Evolutionary conservation across 1,140 invertebrate genomes (phyloP).

Genomic region (Colletes gigas): DNA sequence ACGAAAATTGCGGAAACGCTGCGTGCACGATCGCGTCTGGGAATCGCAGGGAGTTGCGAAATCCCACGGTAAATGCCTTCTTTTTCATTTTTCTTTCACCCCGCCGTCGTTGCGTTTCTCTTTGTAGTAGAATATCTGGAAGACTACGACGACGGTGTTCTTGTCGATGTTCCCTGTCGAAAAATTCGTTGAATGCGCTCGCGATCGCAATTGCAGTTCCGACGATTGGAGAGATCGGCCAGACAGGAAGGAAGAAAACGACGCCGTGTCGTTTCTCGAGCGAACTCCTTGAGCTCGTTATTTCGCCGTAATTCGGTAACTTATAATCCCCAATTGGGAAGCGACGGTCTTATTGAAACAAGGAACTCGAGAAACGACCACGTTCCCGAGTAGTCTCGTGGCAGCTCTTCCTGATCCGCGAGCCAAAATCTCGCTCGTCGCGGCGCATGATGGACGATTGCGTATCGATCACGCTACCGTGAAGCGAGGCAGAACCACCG

Average conservation of each 20-base stretch:
- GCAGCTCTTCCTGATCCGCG: constrained; percentile 15
- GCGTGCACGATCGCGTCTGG: not conserved
- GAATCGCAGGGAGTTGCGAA: not conserved
- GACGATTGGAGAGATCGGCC: not conserved
- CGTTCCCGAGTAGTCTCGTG: not conserved
- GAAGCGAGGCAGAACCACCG: not conserved
- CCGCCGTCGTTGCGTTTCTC: not conserved
- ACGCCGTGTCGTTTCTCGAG: not conserved
- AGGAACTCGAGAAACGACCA: not conserved
- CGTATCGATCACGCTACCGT: constrained; percentile 7
- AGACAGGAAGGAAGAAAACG: not conserved
- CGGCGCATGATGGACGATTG: constrained; percentile 12
- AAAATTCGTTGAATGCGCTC: not conserved
- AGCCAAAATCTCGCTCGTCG: constrained; percentile 32
- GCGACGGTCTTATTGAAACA: constrained; percentile 16
- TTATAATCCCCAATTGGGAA: not conserved
- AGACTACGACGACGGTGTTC: not conserved
- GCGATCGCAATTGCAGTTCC: not conserved
- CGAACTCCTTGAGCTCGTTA: not conserved
- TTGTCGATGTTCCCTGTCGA: not conserved
- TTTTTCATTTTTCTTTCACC: not conserved
- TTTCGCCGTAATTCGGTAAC: not conserved
- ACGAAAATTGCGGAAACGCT: constrained; percentile 12
- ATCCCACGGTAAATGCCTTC: not conserved
- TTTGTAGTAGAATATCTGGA: not conserved